Evolutionary conservation across 2,888 invertebrate genomes (phyloP).

Genomic region (Caenorhabditis parvicauda): DNA sequence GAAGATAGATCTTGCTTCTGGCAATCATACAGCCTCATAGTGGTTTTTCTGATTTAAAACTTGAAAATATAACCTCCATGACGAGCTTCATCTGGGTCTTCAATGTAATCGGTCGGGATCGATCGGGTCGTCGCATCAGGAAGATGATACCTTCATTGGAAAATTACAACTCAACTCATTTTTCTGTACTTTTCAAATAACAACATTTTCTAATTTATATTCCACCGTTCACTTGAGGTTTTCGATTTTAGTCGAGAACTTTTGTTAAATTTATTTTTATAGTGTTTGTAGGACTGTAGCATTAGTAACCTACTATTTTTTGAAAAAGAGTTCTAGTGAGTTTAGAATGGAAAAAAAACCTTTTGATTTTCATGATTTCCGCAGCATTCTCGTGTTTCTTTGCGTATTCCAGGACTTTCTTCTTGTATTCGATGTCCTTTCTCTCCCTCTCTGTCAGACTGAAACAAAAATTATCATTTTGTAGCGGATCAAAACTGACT

Average conservation of each 20-base stretch:
- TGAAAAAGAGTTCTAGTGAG: neutral
- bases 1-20: no score
- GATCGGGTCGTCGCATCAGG: slow-evolving; percentile 48
- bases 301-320: neutral
- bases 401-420: slow-evolving; percentile 82
- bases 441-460: slow-evolving; percentile 84
- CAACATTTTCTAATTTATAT: no score
- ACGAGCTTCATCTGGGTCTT: slow-evolving; percentile 47
- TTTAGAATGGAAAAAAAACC: slow-evolving; percentile 68
- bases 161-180: no score
- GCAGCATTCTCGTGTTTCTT: slow-evolving; percentile 92
- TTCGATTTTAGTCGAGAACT: no score
- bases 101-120: slow-evolving; percentile 42
- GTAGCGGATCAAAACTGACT: slow-evolving; percentile 71
- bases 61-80: slow-evolving; percentile 4
- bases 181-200: no score
- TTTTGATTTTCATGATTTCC: slow-evolving; percentile 84
- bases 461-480: slow-evolving; percentile 49
- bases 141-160: slow-evolving; percentile 54
- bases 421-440: slow-evolving; percentile 82
- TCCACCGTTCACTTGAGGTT: no score
- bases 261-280: no score
- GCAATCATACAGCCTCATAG: no score
- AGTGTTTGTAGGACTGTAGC: no score
- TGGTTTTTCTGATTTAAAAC: neutral